Percentiles rank a stretch among this genome's conserved stretches.
These are phyloP conservation scores for Hetaerina titia DNA, from an alignment of 2,888 invertebrate genomes.

Conservation along the genomic window DNA sequence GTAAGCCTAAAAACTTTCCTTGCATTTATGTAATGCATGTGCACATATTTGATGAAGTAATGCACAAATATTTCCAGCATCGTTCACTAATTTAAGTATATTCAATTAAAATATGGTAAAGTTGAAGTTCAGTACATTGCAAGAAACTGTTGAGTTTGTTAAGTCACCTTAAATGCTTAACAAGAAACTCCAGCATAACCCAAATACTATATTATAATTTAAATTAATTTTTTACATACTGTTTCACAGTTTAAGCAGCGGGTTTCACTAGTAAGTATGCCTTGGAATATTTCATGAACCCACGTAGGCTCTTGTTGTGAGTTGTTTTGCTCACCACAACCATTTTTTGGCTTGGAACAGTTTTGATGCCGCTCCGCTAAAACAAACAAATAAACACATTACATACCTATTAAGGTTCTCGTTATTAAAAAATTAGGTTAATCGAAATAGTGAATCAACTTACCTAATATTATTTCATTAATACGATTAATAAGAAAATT, in stretches of 20 bases:
- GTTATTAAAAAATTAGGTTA: neutral
- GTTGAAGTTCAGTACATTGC: too few species aligned
- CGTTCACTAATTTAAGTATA: too few species aligned
- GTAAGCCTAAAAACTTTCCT: too few species aligned
- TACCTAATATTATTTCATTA: slow-evolving; percentile 97
- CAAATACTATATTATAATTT: neutral
- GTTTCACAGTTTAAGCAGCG: slow-evolving; percentile 99
- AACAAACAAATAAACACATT: slow-evolving; percentile 72
- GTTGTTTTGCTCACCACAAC: slow-evolving; percentile 78
- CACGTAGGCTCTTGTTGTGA: slow-evolving; percentile 93
- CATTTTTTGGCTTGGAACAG: slow-evolving; percentile 82
- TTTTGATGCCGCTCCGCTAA: slow-evolving; percentile 88
- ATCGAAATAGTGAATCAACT: slow-evolving; percentile 74
- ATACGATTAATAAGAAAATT: slow-evolving; percentile 99
- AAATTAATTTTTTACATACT: slow-evolving; percentile 79
- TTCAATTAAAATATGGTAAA: too few species aligned
- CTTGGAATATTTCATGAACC: slow-evolving; percentile 99
- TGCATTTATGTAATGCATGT: too few species aligned
- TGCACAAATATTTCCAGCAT: too few species aligned
- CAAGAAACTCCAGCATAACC: too few species aligned
- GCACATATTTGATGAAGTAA: too few species aligned
- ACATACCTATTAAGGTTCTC: too few species aligned
- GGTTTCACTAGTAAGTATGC: slow-evolving; percentile 99
- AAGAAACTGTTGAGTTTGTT: too few species aligned
- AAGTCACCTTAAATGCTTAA: too few species aligned